A percentile compares a stretch with the other conserved stretches of the same genome.
Conservation (phyloP, 1,140 invertebrate species). For the Euura saliciscinereae region DNA sequence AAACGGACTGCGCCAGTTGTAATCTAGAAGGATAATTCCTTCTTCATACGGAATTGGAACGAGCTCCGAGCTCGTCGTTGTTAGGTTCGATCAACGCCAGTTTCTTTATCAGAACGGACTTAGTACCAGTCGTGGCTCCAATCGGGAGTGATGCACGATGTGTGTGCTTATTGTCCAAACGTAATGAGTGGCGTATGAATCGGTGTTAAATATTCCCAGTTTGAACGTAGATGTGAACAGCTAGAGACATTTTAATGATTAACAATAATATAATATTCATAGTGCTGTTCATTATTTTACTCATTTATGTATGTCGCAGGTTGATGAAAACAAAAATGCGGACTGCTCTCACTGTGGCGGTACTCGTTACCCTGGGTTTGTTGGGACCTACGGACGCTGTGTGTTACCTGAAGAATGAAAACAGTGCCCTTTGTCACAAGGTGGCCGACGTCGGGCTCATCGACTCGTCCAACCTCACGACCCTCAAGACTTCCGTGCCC, state of each 20-base stretch:
- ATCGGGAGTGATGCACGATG: not conserved
- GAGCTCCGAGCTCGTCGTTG: too few species aligned
- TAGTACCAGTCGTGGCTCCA: not conserved
- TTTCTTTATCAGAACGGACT: not conserved
- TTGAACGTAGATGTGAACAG: too few species aligned
- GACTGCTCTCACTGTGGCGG: conserved; percentile 32
- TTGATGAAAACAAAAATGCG: conserved; percentile 4
- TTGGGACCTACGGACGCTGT: conserved; percentile 29
- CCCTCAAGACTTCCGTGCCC: conserved; percentile 26
- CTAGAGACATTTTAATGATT: too few species aligned
- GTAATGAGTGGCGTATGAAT: too few species aligned
- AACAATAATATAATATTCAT: too few species aligned
- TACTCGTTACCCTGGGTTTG: conserved; percentile 28
- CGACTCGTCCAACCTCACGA: conserved; percentile 36
- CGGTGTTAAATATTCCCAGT: too few species aligned
- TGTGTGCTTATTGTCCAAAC: not conserved
- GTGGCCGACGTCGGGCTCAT: conserved; percentile 46
- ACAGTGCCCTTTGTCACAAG: conserved; percentile 37
- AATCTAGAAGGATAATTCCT: too few species aligned
- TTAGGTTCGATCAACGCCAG: too few species aligned
- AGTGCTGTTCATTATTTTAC: not conserved
- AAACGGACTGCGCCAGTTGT: too few species aligned
- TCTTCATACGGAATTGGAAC: too few species aligned
- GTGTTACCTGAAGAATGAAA: conserved; percentile 35
- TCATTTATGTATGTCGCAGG: conserved; percentile 9